phyloP scores from a whole-genome alignment of 2,888 invertebrate genomes.

The Noctua janthe region DNA sequence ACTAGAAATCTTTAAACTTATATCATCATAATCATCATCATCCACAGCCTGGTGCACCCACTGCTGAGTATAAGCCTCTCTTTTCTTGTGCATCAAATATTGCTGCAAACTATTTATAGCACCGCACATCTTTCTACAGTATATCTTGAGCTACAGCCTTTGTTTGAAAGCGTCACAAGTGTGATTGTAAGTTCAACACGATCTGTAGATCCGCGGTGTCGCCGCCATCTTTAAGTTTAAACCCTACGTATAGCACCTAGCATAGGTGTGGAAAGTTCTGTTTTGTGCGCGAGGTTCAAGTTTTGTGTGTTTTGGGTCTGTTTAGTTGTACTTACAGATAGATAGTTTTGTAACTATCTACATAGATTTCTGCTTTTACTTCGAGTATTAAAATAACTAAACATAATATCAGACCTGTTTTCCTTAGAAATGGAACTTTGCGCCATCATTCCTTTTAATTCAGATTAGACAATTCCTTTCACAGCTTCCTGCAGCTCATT shows the following conservation, averaged over 20 bases:
- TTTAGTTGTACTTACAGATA: constrained; percentile 11
- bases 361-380: not conserved
- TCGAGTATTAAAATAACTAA: not conserved
- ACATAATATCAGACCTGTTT: not conserved
- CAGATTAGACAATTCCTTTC: not conserved
- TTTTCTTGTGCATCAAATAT: not conserved
- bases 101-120: not conserved
- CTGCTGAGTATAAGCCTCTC: too few species aligned
- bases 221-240: constrained; percentile 41
- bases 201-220: constrained; percentile 50
- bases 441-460: not conserved
- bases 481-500: too few species aligned
- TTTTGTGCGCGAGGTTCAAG: constrained; percentile 12
- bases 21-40: too few species aligned
- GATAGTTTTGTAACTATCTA: not conserved
- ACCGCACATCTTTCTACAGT: constrained; percentile 3
- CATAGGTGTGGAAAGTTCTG: constrained; percentile 18
- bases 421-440: not conserved
- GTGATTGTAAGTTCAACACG: constrained; percentile 58
- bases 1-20: too few species aligned
- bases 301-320: constrained; percentile 27
- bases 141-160: constrained; percentile 11
- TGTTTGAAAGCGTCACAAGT: constrained; percentile 35
- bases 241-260: constrained; percentile 15
- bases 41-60: too few species aligned